Evolutionary conservation across 2,888 invertebrate species (phyloP), one percentile per base, ranked within the genome.

Genomic region (Caenorhabditis virilis): DNA sequence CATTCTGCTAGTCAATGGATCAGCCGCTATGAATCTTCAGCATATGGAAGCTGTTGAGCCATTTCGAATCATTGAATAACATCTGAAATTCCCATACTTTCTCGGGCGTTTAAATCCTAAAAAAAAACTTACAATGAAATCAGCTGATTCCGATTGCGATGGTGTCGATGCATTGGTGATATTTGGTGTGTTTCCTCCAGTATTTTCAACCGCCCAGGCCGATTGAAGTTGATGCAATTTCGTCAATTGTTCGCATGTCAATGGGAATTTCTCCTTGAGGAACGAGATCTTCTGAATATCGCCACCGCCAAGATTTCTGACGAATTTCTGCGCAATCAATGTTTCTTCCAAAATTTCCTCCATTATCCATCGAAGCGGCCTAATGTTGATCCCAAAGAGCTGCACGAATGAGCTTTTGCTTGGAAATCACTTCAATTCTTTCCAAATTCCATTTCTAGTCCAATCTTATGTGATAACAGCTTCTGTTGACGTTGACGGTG

Each of bases 381-480:
- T 95, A 85, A 47, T 91, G 89, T 51, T 90, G 84, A 85, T 95
- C 94, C 79, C 91, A 84, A 82, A 90, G 90, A n/a, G 88, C 89
- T 75, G 93, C 85, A 83, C 90, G 91, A 27, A 94, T 88, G 45
- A 94, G 88, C n/a, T 58, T 56, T 58, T 91, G 90, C 45, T 90
- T 89, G 64, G 91, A 88, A 62, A 97, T 90, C 22, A 97, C 57
- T 83, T 95, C 94, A 1, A 95, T 89, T 0, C 92, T 93, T 76
- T 95, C 95, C 48, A 77, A 54, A 49, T 79, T 80, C 72, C 69
- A 78, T 25, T 79, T 74, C 62, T 68, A 74, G 15, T 76, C 74
- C 16, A 63, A 53, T n/a, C 72, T 63, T 9, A 71, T 67, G 36
- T 62, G 60, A 76, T 58, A 6, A 75, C 56, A 11, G 71, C 63